Percentiles rank a stretch among this genome's conserved stretches.
Evolutionary conservation across 2,113 vertebrate genomes (phyloP).

Genomic region (Eulemur rufifrons): DNA sequence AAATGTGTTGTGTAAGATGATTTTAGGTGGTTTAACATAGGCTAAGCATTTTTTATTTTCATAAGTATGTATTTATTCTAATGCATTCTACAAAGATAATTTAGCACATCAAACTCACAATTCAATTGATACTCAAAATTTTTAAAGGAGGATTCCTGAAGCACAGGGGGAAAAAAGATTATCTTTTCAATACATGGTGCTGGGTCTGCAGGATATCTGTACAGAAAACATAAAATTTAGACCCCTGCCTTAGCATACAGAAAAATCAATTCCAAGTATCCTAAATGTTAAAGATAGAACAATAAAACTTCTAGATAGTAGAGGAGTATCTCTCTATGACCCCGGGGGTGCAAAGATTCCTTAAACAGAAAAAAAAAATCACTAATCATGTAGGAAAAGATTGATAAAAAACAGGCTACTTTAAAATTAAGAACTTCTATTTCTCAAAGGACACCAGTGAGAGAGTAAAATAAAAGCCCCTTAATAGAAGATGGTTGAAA

Average conservation of each 20-base stretch:
- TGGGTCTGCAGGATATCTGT: background rate
- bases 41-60: constrained; percentile 31
- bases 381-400: background rate
- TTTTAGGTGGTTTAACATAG: background rate
- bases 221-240: background rate
- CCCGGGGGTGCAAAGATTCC: background rate
- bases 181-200: constrained; percentile 12
- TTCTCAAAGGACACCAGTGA: background rate
- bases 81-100: background rate
- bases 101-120: background rate
- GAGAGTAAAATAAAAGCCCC: background rate
- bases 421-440: constrained; percentile 3
- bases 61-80: constrained; percentile 6
- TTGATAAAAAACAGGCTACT: background rate
- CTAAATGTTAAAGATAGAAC: background rate
- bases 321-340: background rate
- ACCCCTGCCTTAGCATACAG: background rate
- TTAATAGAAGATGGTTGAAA: background rate
- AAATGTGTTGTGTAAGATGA: background rate
- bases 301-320: background rate
- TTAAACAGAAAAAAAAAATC: background rate
- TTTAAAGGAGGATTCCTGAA: background rate
- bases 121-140: background rate
- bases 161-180: background rate
- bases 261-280: background rate